A percentile compares a stretch with the other conserved stretches of the same genome.
Evolutionary conservation across 2,113 vertebrate genomes (phyloP).

Genomic region (Hiodon alosoides): DNA sequence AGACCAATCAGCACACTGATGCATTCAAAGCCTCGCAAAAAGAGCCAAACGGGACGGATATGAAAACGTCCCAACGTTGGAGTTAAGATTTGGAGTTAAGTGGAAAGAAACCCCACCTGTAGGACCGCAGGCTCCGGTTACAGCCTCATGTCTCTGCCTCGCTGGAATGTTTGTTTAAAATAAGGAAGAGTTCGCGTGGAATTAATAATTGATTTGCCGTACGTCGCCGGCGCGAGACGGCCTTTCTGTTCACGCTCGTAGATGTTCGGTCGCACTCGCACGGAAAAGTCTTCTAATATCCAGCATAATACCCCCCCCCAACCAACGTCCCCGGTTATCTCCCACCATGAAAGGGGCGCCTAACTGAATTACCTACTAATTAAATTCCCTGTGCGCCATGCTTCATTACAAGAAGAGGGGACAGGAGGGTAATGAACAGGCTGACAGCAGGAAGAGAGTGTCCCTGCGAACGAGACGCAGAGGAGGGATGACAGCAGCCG

Average conservation of each 20-base stretch:
- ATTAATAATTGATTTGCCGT: constrained; percentile 30
- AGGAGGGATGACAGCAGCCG: constrained; percentile 27
- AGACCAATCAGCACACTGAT: neutral
- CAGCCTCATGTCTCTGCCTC: no score
- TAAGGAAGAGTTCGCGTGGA: neutral
- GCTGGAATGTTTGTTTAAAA: no score
- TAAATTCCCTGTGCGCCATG: constrained; percentile 42
- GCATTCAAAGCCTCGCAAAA: constrained; percentile 29
- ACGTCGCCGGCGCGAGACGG: constrained; percentile 13
- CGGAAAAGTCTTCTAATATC: constrained; percentile 28
- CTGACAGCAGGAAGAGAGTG: constrained; percentile 31
- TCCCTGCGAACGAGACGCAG: constrained; percentile 29
- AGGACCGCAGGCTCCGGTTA: no score
- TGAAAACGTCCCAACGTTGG: no score
- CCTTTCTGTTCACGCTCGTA: constrained; percentile 12
- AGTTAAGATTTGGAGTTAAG: no score
- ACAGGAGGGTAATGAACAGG: constrained; percentile 42
- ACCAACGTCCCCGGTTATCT: constrained; percentile 26
- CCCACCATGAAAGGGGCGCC: constrained; percentile 17
- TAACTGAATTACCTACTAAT: constrained; percentile 40
- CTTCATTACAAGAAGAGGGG: constrained; percentile 44
- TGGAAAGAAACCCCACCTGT: no score
- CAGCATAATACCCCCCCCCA: constrained; percentile 23
- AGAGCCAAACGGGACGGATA: neutral
- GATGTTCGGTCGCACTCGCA: constrained; percentile 19